These are phyloP conservation scores for Mormyrus hasselquistii DNA, from an alignment of 2,797 vertebrate genomes.

Conservation along the genomic window DNA sequence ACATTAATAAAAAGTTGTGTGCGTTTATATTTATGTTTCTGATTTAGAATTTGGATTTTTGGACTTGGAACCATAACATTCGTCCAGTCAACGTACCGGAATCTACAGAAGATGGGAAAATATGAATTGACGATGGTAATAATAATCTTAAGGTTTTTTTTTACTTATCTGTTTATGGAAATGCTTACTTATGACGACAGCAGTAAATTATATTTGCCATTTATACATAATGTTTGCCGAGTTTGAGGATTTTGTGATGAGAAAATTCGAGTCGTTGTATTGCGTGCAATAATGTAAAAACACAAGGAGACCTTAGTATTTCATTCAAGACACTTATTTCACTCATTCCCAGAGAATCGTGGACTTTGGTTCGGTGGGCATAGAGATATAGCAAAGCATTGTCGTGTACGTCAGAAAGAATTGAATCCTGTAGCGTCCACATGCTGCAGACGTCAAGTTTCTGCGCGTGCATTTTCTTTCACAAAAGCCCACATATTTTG, in stretches of 20 bases:
- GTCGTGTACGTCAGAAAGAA: background rate
- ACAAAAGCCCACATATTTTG: background rate
- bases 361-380: background rate
- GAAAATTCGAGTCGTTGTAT: background rate
- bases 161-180: background rate
- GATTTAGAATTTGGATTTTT: background rate
- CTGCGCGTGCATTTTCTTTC: background rate
- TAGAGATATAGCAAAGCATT: background rate
- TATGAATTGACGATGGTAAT: constrained; percentile 60
- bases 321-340: background rate
- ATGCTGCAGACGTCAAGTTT: background rate
- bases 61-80: constrained; percentile 27
- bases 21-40: background rate
- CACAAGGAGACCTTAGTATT: background rate
- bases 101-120: constrained; percentile 46
- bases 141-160: constrained; percentile 20
- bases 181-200: background rate
- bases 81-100: background rate
- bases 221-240: background rate
- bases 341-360: background rate
- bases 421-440: background rate
- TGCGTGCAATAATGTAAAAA: background rate
- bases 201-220: background rate
- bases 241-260: background rate
- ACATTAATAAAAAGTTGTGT: background rate